Evolutionary conservation across 2,888 invertebrate species (phyloP), one percentile per base, ranked within the genome.

Genomic region (Perizoma flavofasciatum): DNA sequence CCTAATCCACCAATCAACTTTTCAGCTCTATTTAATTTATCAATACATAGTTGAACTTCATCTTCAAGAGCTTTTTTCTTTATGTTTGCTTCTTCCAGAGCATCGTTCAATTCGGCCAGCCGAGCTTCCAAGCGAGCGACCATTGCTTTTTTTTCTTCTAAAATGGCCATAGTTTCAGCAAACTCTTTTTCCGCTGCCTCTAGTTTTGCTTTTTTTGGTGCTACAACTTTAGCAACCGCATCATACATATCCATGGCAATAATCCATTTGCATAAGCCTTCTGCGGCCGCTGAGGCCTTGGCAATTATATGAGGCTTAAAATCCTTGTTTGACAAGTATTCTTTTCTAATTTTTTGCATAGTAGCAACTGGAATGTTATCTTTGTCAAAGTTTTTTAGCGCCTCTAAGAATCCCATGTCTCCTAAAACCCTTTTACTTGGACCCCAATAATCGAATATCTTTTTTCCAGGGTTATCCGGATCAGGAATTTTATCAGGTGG

Each of bases 251-350:
- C 97, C 95, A 98, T 96, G 0, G 97, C 97, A 67, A 96, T 94
- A 52, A 98, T 96, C 98, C 98, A 98, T 80, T 96, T 96, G 81
- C 97, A 97, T 44, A 97, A 90, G 53, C 98, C 98, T 89, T 98
- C 98, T 32, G 98, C 98, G 4, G 99, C 99, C 66, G 97, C 95
- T 0, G 98, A 98, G 0, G 98, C 98, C 85, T 97, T 97, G 9
- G 96, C 96, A 55, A 97, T 96, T 56, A 96, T 93, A 61, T 93
- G 91, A 1, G 97, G 97, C 70, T 96, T 95, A 80, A 97, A 97
- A 74, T 96, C 95, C 75, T 95, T 95, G 78, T 97, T 93, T 0
- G 94, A 93, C 39, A 96, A 85, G 82, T 95, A 97, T 74, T 96
- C 96, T 77, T 95, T 95, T 66, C 96, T 89, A 67, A 96, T 95